phyloP scores from a whole-genome alignment of 2,888 invertebrate genomes.

The Adela reaumurella region DNA sequence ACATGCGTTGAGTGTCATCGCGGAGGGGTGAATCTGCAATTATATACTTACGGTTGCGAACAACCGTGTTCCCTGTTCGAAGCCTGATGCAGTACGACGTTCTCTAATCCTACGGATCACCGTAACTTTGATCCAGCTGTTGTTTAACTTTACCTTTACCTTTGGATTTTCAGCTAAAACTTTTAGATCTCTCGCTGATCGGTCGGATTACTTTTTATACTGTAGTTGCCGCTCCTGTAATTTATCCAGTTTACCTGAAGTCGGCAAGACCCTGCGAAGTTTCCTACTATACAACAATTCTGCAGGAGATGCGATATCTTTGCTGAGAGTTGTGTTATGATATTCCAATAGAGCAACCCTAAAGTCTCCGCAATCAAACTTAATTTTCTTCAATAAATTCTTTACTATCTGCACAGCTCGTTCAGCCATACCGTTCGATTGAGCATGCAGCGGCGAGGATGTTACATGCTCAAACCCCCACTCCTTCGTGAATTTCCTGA shows the following conservation, averaged over 20 bases:
- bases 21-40: too few relatives aligned
- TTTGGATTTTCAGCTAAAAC: neutral
- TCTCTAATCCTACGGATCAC: too few relatives aligned
- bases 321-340: conserved; percentile 4
- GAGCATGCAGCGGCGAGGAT: conserved; percentile 6
- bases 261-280: conserved; percentile 2
- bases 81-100: neutral
- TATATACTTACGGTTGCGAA: too few relatives aligned
- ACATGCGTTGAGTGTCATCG: too few relatives aligned
- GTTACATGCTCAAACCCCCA: conserved; percentile 7
- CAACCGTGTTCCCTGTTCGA: too few relatives aligned
- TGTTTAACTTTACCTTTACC: neutral
- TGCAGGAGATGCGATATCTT: neutral
- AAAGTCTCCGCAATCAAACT: neutral
- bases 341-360: conserved; percentile 4
- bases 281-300: conserved; percentile 1
- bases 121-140: too few relatives aligned
- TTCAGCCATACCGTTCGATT: conserved; percentile 5
- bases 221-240: neutral
- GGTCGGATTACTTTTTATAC: neutral
- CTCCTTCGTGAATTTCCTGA: conserved; percentile 2
- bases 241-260: neutral
- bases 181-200: neutral
- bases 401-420: conserved; percentile 6
- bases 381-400: conserved; percentile 11